Evolutionary conservation across 2,113 vertebrate species (phyloP), one percentile per base, ranked within the genome.

Genomic region (Nettapus auritus): DNA sequence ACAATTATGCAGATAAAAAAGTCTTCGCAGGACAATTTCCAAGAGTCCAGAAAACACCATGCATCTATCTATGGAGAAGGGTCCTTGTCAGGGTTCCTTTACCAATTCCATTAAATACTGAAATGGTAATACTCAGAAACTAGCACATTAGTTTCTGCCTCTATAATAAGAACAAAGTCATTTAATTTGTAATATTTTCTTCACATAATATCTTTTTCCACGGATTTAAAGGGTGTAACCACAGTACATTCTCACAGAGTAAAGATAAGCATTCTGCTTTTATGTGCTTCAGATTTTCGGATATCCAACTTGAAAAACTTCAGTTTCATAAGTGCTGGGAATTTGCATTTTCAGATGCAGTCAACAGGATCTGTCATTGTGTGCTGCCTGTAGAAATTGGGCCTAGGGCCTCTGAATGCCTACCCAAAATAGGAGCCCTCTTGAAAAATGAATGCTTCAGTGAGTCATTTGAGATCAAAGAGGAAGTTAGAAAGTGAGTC

Each of bases 381-480:
- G 48, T n/a, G 12, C 31, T 1, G 1, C 52, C 44, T 67, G 38
- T 69, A 68, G 70, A 73, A 73, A 25, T 31, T 25, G 68, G 20
- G 66, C 48, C 63, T 34, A 53, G 28, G 23, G 1, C 53, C 64
- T 86, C 48, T 40, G 63, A 88, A 63, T 67, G 25, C 34, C 84
- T 82, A 1, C 44, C 86, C 29, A 21, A n/a, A 87, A n/a, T 20
- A 48, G 34, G 74, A 91, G 70, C 17, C 33, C 28, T 88, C 33
- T 57, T 78, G 68, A 76, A 93, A 69, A 63, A 40, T 6, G 63
- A 34, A 4, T 9, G 60, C 29, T 74, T 55, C 79, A 59, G 78
- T 89, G 87, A 83, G 36, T 93, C 88, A 94, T 20, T n/a, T 19
- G 50, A 64, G 88, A 81, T 94, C 64, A 84, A 93, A 86, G 89